These are phyloP conservation scores for Varroa destructor DNA, from an alignment of 1,140 invertebrate species.

Conservation along the genomic window DNA sequence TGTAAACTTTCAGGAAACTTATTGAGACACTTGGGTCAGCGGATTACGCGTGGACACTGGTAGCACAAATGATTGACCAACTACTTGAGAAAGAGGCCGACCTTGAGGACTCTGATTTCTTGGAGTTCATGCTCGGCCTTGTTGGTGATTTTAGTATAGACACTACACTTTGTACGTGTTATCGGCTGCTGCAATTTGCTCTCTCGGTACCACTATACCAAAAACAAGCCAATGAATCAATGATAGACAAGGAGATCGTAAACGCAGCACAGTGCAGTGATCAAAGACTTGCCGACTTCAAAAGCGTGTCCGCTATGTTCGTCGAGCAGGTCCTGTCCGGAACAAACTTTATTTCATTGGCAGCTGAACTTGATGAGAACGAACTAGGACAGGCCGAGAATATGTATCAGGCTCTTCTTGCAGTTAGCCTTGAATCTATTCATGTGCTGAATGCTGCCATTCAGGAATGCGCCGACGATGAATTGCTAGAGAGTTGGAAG, in stretches of 20 bases:
- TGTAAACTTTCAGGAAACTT: background rate
- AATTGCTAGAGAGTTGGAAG: constrained; percentile 5
- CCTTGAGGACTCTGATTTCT: background rate
- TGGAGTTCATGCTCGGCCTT: constrained; percentile 23
- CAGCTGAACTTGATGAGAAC: constrained; percentile 3
- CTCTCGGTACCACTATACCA: background rate
- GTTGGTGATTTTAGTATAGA: constrained; percentile 1
- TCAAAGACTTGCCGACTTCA: background rate
- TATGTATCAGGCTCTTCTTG: constrained; percentile 7
- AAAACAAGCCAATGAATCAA: background rate
- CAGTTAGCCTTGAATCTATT: constrained; percentile 7
- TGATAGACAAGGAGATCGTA: background rate
- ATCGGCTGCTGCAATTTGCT: constrained; percentile 2
- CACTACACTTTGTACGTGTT: constrained; percentile 1
- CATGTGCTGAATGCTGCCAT: background rate
- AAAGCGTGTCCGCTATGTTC: constrained; percentile 7
- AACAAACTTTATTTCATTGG: constrained; percentile 9
- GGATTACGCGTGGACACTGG: constrained; percentile 5
- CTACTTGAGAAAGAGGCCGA: constrained; percentile 9
- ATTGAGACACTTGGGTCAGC: constrained; percentile 11
- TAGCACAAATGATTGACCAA: constrained; percentile 4
- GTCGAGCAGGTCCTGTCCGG: constrained; percentile 12
- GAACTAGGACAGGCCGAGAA: constrained; percentile 7
- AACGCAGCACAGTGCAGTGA: background rate
- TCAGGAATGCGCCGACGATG: background rate